Conservation (phyloP, 2,113 vertebrate genomes). For the Pogona vitticeps region DNA sequence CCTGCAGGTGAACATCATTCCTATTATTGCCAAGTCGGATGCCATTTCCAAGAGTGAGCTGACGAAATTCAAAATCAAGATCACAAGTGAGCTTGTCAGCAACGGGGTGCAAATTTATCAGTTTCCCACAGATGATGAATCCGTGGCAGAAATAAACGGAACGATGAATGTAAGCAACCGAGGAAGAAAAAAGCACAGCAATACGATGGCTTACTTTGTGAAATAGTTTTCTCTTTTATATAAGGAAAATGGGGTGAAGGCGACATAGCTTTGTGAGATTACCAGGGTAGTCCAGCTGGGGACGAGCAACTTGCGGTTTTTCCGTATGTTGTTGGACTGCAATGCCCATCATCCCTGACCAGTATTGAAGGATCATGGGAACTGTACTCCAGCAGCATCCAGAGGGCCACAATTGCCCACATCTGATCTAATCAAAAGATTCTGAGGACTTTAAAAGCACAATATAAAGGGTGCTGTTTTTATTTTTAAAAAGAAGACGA, state of each 20-base stretch:
- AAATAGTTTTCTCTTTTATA: not conserved
- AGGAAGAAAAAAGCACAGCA: too few relatives aligned
- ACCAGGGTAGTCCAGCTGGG: not conserved
- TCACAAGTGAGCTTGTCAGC: slow-evolving; percentile 97
- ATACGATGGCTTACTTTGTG: not conserved
- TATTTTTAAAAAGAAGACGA: not conserved
- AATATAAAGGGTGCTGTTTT: not conserved
- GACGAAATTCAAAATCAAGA: slow-evolving; percentile 98
- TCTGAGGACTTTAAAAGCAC: not conserved
- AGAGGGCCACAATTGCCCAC: too few relatives aligned
- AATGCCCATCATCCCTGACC: too few relatives aligned
- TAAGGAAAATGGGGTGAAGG: not conserved
- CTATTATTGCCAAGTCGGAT: slow-evolving; percentile 97
- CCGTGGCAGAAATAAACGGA: slow-evolving; percentile 96
- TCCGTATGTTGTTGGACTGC: too few relatives aligned
- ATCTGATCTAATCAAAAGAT: not conserved
- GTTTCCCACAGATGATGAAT: slow-evolving; percentile 96
- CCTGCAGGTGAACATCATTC: slow-evolving; percentile 94
- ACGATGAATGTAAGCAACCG: slow-evolving; percentile 93
- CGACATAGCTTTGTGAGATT: not conserved
- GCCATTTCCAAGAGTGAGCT: slow-evolving; percentile 97
- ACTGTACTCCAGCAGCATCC: too few relatives aligned
- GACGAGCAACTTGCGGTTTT: too few relatives aligned
- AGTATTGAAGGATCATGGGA: too few relatives aligned
- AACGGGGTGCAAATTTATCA: slow-evolving; percentile 99